Evolutionary conservation across 2,797 vertebrate species (phyloP), one percentile per base, ranked within the genome.

Genomic region (Alouatta caraya): DNA sequence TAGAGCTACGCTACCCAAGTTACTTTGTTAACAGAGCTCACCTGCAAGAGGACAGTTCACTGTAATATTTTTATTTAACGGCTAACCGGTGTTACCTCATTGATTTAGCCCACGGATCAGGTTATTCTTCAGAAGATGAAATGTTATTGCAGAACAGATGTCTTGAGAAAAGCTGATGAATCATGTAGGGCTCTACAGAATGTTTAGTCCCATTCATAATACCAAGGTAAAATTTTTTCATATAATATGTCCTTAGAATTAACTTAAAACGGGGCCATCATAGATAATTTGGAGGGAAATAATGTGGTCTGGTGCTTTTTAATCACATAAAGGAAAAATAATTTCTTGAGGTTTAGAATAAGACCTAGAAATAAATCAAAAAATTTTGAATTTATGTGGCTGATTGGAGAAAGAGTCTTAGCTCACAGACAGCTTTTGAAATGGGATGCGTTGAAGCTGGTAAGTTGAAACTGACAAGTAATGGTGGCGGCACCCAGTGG

Each of bases 111-210:
- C 70, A 37, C n/a, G 46, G 52, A 82, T 59, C 73, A n/a, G 89
- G 59, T 89, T 70, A 46, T 91, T 88, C 26, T 72, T 86, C 73
- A 92, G 70, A 92, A 93, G 59, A n/a, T 48, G 96, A 83, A 88
- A 57, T 91, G 67, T 96, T 93, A n/a, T 2, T 50, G 50, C 64
- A n/a, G 89, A 90, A 75, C 48, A 86, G 33, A 37, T 88, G 48
- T 75, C 64, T 80, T 93, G 46, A 79, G 59, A 79, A 90, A 95
- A 82, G 50, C 44, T 83, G 81, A 48, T 75, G 57, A 80, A 1
- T 96, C 90, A 92, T 8, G 48, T 42, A 52, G 39, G 42, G 50
- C 57, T 61, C 37, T 37, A 14, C 39, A 88, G 80, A 78, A 91
- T 39, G 50, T 67, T 73, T 42, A 75, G 61, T 79, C n/a, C 46